A percentile compares a stretch with the other conserved stretches of the same genome.
Conservation (phyloP, 2,888 invertebrate species). For the Cephus nigrinus region DNA sequence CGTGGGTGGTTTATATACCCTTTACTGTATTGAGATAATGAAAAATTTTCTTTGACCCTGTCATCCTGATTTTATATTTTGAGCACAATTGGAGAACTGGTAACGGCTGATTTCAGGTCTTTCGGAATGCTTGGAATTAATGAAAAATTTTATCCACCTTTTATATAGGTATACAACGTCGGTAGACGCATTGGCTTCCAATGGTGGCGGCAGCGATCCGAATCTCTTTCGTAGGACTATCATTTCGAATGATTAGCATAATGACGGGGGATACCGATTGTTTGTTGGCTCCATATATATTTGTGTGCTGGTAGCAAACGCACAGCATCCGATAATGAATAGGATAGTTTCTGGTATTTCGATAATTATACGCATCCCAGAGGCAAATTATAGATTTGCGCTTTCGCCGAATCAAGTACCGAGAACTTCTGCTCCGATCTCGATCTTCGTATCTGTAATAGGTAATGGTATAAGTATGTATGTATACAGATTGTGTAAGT, state of each 20-base stretch:
- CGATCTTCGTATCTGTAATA: neutral
- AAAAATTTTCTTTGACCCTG: conserved; percentile 27
- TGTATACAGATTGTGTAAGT: neutral
- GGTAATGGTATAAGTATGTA: neutral
- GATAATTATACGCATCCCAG: conserved; percentile 64
- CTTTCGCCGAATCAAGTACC: conserved; percentile 38
- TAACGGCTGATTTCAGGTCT: neutral
- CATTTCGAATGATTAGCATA: conserved; percentile 64
- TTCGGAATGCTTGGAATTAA: neutral
- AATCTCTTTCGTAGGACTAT: conserved; percentile 49
- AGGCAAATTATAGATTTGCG: conserved; percentile 64
- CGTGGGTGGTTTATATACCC: conserved; percentile 58
- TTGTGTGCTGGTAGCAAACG: conserved; percentile 59
- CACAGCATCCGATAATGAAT: conserved; percentile 65
- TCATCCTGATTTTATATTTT: neutral
- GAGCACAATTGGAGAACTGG: neutral
- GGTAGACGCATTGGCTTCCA: neutral
- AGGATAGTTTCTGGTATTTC: conserved; percentile 65
- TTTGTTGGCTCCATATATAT: conserved; percentile 29
- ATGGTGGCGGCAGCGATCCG: conserved; percentile 8
- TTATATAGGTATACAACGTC: neutral
- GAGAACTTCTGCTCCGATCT: conserved; percentile 43
- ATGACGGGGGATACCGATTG: conserved; percentile 64
- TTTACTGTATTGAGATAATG: conserved; percentile 39
- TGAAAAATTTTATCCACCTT: neutral